Conservation (phyloP, 1,140 invertebrate species). For the fruit fly (Drosophila melanogaster) region Release_6_plus_ISO1_MT NT_037436.4:17600001-17600500, state of each 20-base stretch:
- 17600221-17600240: conserved; percentile 84
- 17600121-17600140: conserved; percentile 45
- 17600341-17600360: conserved; percentile 18
- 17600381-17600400: conserved; percentile 18
- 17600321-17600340: conserved; percentile 75
- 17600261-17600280: conserved; percentile 55
- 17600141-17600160: conserved; percentile 47
- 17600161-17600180: conserved; percentile 16
- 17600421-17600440: conserved; percentile 76
- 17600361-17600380: conserved; percentile 19
- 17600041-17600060: conserved; percentile 46
- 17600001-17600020: conserved; percentile 80
- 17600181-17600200: conserved; percentile 35
- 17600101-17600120: conserved; percentile 32
- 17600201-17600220: conserved; percentile 60
- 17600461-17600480: conserved; percentile 53
- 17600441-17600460: conserved; percentile 84
- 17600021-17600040: conserved; percentile 81
- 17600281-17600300: conserved; percentile 63
- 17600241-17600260: conserved; percentile 84
- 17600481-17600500: conserved; percentile 35
- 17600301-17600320: conserved; percentile 80
- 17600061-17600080: conserved; percentile 48
- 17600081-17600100: conserved; percentile 48
- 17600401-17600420: conserved; percentile 35